These are phyloP conservation scores for Vireo griseus DNA, from an alignment of 2,797 vertebrate species.

Conservation along the genomic window DNA sequence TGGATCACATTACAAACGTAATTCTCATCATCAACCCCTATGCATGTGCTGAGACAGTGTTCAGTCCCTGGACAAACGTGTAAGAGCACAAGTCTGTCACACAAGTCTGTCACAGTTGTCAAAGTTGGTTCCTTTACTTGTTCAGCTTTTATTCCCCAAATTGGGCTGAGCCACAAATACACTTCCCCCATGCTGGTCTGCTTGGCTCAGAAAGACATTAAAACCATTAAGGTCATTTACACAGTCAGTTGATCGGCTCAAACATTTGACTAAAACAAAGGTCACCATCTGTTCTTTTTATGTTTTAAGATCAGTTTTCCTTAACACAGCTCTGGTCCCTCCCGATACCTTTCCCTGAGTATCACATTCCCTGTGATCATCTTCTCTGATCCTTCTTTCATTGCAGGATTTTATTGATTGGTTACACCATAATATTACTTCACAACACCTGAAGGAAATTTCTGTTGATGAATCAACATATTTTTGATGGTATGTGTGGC, in stretches of 20 bases:
- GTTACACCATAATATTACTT: background rate
- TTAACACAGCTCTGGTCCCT: background rate
- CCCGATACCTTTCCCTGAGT: background rate
- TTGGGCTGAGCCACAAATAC: background rate
- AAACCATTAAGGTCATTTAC: background rate
- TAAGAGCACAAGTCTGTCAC: background rate
- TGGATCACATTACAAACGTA: background rate
- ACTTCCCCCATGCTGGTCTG: background rate
- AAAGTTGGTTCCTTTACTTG: background rate
- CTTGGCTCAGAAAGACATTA: background rate
- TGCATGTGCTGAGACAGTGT: rapidly evolving
- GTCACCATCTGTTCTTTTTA: background rate
- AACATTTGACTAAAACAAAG: background rate
- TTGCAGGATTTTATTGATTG: background rate
- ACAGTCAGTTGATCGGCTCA: background rate
- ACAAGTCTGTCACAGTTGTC: background rate
- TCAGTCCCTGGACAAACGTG: background rate
- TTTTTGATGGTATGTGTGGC: background rate
- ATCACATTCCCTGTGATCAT: no score
- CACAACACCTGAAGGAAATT: background rate
- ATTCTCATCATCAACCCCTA: background rate
- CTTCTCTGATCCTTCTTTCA: background rate
- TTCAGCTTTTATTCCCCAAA: background rate
- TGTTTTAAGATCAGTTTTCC: background rate
- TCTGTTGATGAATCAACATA: background rate